Conservation (phyloP, 2,113 vertebrate genomes). For the Oriolus oriolus region DNA sequence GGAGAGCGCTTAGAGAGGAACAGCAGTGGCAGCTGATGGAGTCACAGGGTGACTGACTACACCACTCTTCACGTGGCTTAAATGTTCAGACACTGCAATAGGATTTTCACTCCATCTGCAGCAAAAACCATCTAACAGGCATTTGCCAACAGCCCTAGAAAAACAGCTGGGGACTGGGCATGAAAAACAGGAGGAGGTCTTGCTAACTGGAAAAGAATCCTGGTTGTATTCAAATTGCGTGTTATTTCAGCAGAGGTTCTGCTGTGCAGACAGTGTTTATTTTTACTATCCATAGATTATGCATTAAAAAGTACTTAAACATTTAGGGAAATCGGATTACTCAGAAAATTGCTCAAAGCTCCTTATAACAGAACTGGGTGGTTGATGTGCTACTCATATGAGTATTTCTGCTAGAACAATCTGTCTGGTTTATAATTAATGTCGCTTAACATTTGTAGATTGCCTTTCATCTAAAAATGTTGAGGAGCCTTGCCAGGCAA, state of each 20-base stretch:
- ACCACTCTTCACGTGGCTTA: neutral
- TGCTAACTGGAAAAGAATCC: neutral
- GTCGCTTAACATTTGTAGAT: neutral
- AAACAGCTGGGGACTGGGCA: neutral
- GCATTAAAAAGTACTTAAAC: conserved; percentile 16
- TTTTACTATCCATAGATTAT: neutral
- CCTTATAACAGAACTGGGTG: neutral
- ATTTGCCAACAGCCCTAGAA: neutral
- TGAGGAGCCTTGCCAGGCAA: neutral
- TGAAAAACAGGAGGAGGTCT: neutral
- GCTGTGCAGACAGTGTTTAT: neutral
- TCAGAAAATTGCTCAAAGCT: conserved; percentile 2
- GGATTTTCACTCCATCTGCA: conserved; percentile 11
- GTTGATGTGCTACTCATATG: neutral
- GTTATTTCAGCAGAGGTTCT: neutral
- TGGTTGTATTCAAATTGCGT: neutral
- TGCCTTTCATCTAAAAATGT: neutral
- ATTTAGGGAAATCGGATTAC: conserved; percentile 5
- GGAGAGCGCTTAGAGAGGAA: neutral
- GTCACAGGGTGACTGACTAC: neutral
- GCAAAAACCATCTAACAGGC: neutral
- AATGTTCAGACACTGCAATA: neutral
- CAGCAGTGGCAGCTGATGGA: neutral
- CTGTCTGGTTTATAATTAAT: conserved; percentile 14
- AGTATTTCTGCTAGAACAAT: neutral